A percentile compares a stretch with the other conserved stretches of the same genome.
Evolutionary conservation across 2,888 invertebrate genomes (phyloP).

Genomic region (Drosophila anomelani): DNA sequence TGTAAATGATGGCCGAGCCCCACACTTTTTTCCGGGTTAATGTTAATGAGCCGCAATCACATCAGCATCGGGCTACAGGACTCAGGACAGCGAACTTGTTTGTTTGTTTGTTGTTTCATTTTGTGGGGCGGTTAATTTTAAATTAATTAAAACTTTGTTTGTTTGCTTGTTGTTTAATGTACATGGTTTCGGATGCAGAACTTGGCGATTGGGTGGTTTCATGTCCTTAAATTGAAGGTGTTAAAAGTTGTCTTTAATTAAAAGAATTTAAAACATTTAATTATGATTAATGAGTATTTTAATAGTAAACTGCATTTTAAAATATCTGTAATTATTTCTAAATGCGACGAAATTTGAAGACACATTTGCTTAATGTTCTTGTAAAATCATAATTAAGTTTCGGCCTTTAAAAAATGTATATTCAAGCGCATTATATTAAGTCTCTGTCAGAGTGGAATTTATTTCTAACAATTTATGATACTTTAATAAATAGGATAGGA

Average conservation of each 20-base stretch:
- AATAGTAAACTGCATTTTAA: no score
- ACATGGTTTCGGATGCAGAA: constrained; percentile 3
- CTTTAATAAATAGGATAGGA: no score
- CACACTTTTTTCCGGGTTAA: constrained; percentile 20
- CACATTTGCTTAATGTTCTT: neutral
- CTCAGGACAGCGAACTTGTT: constrained; percentile 26
- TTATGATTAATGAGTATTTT: no score
- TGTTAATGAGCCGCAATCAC: constrained; percentile 54
- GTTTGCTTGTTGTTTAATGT: constrained; percentile 34
- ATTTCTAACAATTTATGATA: neutral
- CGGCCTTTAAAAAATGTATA: neutral
- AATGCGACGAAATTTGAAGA: no score
- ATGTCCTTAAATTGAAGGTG: neutral
- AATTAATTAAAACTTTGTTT: constrained; percentile 48
- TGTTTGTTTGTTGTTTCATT: constrained; percentile 42
- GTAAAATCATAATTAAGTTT: neutral
- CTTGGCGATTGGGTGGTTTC: neutral
- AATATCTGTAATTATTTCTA: no score
- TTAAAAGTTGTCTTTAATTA: neutral
- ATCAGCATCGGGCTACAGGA: constrained; percentile 34
- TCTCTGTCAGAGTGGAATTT: neutral
- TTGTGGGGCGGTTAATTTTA: constrained; percentile 47
- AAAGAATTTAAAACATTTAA: no score
- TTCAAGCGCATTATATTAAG: neutral
- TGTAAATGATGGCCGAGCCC: constrained; percentile 39